Base-by-base conservation (phyloP, 2,888 invertebrate species). In the Drosophila falleni region DNA sequence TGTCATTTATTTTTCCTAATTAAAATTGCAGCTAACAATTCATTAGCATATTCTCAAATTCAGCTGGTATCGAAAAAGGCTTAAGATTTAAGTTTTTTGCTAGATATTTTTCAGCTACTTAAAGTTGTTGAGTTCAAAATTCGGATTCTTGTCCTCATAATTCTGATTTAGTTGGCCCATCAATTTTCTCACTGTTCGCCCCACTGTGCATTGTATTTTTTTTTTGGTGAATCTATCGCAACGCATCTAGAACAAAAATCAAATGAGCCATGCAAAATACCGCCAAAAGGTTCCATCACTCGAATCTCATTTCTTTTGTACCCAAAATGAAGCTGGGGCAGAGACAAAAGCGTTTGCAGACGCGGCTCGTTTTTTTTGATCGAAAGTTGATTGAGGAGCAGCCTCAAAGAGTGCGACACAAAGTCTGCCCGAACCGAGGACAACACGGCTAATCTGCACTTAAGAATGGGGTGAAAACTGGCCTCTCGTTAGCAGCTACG, bases 231-330 rank as follows among this genome's bases (percentile, higher is more conserved):
- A 87, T 81, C 80, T 82, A 85, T 87, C 87, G 76, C 58, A 80
- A 79, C 64, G 76, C 77, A 87, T 89, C 78, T 85, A 80, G 72
- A 80, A 73, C 74, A 78, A 78, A 69, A 79, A 89, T 87, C 85
- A 87, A 87, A 87, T 89, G 87, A 89, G 82, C 76, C 89, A 74
- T 88, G 80, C 76, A 84, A 74, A 84, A 75, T 74, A 80, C 89
- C 85, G 81, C 87, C 87, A 87, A 87, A 81, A 78, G 76, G 81
- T 67, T 37, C 33, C 50, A 56, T n/a, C 49, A 15, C 41, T 60
- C 69, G 62, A 77, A 61, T 71, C 87, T 54, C 58, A 56, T 55
- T 64, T 60, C 60, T 42, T 31, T 59, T 50, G 69, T 70, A 46
- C 41, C 54, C 33, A 33, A 13, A 53, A 53, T 44, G 33, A 42